Evolutionary conservation across 2,888 invertebrate genomes (phyloP).

Genomic region (Cosmia trapezina): DNA sequence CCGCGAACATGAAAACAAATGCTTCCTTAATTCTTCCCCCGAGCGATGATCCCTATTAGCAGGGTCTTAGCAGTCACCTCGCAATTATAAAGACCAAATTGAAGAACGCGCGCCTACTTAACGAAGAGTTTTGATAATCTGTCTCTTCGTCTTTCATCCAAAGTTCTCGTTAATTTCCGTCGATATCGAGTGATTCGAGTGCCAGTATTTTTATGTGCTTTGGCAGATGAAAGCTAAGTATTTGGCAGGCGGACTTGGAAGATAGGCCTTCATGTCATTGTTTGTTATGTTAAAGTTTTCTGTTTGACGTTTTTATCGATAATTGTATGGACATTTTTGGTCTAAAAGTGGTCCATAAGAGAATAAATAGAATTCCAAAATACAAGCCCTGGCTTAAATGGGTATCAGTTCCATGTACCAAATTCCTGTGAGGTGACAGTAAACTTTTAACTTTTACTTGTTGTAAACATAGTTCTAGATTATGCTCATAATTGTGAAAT

Average conservation of each 20-base stretch:
- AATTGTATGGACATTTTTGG: background rate
- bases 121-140: constrained; percentile 83
- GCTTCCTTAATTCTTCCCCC: constrained; percentile 84
- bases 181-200: constrained; percentile 36
- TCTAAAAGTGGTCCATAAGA: background rate
- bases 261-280: background rate
- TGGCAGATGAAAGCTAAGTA: constrained; percentile 38
- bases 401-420: no score
- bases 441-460: no score
- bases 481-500: background rate
- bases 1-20: constrained; percentile 88
- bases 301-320: background rate
- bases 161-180: constrained; percentile 50
- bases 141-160: constrained; percentile 71
- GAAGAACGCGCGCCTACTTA: constrained; percentile 65
- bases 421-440: no score
- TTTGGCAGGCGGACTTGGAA: constrained; percentile 19
- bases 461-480: no score
- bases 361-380: no score
- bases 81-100: constrained; percentile 87
- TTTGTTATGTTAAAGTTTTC: background rate
- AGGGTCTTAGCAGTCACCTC: constrained; percentile 88
- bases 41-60: constrained; percentile 89
- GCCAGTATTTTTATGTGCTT: constrained; percentile 34
- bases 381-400: no score